Percentiles rank a stretch among this genome's conserved stretches.
Evolutionary conservation across 2,113 vertebrate genomes (phyloP).

Genomic region (Daboia siamensis): DNA sequence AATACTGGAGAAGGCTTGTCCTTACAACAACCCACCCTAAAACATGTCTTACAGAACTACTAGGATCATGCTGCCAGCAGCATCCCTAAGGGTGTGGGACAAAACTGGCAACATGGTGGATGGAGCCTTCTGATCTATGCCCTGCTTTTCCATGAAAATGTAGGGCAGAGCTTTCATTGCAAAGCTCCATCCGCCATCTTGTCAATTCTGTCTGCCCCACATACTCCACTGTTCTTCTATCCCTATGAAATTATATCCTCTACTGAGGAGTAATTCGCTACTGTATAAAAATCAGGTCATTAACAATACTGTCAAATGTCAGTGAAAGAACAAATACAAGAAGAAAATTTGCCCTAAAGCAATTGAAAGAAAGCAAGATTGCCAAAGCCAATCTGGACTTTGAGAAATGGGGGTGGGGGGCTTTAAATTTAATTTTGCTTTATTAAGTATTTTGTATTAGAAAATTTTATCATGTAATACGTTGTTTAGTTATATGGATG

Average conservation of each 20-base stretch:
- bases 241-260: constrained; percentile 71
- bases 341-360: constrained; percentile 41
- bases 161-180: not conserved
- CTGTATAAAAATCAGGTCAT: constrained; percentile 68
- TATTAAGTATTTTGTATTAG: constrained; percentile 20
- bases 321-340: constrained; percentile 33
- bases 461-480: not conserved
- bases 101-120: not conserved
- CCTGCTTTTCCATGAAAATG: not conserved
- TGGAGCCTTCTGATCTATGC: not conserved
- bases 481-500: not conserved
- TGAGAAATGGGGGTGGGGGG: not conserved
- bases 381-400: not conserved
- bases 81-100: not conserved
- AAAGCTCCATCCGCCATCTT: not conserved
- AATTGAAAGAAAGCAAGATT: constrained; percentile 41
- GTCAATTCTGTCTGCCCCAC: not conserved
- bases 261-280: constrained; percentile 58
- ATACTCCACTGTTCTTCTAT: constrained; percentile 9
- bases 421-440: not conserved
- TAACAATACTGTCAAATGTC: constrained; percentile 41
- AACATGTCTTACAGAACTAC: constrained; percentile 46
- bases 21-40: constrained; percentile 56
- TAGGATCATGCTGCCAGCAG: constrained; percentile 44
- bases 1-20: constrained; percentile 56